Evolutionary conservation across 2,797 vertebrate genomes (phyloP), one percentile per base, ranked within the genome.

Genomic region (Coccyzus lansbergi): DNA sequence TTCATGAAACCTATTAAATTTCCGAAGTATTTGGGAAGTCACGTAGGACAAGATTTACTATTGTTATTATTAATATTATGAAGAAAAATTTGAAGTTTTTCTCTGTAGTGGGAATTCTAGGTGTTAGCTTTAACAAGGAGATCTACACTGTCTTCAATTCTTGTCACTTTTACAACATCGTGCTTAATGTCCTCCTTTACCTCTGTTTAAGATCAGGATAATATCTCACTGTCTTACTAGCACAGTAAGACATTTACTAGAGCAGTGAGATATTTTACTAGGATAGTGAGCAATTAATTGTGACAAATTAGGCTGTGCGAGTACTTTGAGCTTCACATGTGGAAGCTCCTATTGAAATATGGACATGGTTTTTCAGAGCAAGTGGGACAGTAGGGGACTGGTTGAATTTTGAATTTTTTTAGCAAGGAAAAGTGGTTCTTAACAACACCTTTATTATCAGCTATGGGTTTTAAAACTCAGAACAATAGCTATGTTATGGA

Each of bases 301-400:
- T 87, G 71, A 94, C 34, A 78, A 83, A 86, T 91, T 72, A 79
- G 90, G 60, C 44, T 90, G 40, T 80, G 64, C 19, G 62, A 74
- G 49, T 60, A 67, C 40, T 51, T 72, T 15, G 48, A 72, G 38
- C 17, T 84, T 92, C 51, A 64, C 11, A 3, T 21, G 16, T 60
- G 53, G 49, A 89, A 83, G 22, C 42, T 87, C 9, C 38, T 59
- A 3, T 36, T 91, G 82, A 81, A 87, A 85, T 70, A 59, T 0
- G 2, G 44, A 9, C n/a, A 10, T 63, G 89, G 31, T 49, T 96
- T 83, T 84, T 84, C 48, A 68, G 51, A 90, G 22, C 60, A 77
- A 24, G 46, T 71, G 58, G 25, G 40, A 40, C n/a, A 46, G 48
- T 64, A 68, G 53, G 75, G 52, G 25, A 24, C 31, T 68, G 9